Conservation (phyloP, 2,113 vertebrate species). For the Notothenia rossii region DNA sequence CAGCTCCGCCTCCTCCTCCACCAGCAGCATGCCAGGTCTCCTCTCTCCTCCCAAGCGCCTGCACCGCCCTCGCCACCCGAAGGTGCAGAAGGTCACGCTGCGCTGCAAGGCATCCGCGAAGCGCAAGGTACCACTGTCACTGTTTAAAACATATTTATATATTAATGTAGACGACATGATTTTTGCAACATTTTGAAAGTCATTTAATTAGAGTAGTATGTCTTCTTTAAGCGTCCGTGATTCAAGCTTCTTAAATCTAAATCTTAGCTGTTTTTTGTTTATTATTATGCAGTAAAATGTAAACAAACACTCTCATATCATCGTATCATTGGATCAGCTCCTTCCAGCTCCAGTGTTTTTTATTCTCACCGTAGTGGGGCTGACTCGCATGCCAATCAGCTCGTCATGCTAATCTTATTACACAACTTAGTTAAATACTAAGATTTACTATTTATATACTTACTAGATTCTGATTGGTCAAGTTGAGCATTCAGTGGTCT, state of each 20-base stretch:
- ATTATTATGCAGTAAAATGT: too few species aligned
- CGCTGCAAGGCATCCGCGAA: constrained; percentile 91
- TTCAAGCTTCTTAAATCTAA: not conserved
- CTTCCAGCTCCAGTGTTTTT: too few species aligned
- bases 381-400: too few species aligned
- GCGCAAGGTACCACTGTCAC: constrained; percentile 83
- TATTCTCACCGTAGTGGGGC: too few species aligned
- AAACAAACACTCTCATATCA: too few species aligned
- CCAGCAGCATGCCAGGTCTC: constrained; percentile 54
- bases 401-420: too few species aligned
- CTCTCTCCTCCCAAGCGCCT: constrained; percentile 54
- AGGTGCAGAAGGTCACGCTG: constrained; percentile 73
- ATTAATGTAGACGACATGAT: not conserved
- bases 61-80: constrained; percentile 64
- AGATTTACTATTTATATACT: too few species aligned
- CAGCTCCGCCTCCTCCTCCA: constrained; percentile 81
- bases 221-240: not conserved
- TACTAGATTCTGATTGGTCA: too few species aligned
- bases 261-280: not conserved
- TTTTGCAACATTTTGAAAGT: not conserved
- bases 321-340: rapidly evolving
- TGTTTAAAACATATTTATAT: not conserved
- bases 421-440: too few species aligned
- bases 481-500: too few species aligned
- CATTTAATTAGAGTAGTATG: not conserved